A percentile compares a stretch with the other conserved stretches of the same genome.
Conservation (phyloP, 2,888 invertebrate species). For the Hydrotaea diabolus region DNA sequence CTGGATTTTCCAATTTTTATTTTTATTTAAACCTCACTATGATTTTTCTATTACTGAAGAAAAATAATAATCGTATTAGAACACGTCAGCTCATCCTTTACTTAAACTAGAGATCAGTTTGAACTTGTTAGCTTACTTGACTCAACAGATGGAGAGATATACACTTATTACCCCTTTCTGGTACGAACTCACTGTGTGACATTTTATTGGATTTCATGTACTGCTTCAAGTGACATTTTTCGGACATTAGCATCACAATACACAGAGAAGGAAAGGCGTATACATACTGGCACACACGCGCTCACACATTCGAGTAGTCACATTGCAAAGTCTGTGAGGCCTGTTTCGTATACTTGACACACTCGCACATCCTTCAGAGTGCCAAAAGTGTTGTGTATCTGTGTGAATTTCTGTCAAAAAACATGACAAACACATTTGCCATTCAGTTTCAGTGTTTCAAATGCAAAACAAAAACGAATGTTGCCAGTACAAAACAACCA, state of each 20-base stretch:
- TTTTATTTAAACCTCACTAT: too few species aligned
- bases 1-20: too few species aligned
- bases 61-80: too few species aligned
- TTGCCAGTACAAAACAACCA: neutral
- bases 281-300: neutral
- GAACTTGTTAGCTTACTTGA: too few species aligned
- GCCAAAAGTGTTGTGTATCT: constrained; percentile 14
- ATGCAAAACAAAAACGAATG: neutral
- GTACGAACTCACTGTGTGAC: too few species aligned
- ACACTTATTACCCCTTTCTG: too few species aligned
- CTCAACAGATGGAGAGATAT: too few species aligned
- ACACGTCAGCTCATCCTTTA: too few species aligned
- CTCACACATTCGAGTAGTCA: neutral
- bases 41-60: too few species aligned
- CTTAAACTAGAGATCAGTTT: too few species aligned
- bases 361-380: neutral
- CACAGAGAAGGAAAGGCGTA: neutral
- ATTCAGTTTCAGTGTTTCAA: neutral
- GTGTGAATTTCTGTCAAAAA: constrained; percentile 30
- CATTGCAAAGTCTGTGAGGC: neutral
- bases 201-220: constrained; percentile 27
- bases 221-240: constrained; percentile 24
- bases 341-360: constrained; percentile 19
- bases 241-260: constrained; percentile 21
- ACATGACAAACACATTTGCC: constrained; percentile 34